Conservation (phyloP, 2,113 vertebrate species). For the Fulica atra region DNA sequence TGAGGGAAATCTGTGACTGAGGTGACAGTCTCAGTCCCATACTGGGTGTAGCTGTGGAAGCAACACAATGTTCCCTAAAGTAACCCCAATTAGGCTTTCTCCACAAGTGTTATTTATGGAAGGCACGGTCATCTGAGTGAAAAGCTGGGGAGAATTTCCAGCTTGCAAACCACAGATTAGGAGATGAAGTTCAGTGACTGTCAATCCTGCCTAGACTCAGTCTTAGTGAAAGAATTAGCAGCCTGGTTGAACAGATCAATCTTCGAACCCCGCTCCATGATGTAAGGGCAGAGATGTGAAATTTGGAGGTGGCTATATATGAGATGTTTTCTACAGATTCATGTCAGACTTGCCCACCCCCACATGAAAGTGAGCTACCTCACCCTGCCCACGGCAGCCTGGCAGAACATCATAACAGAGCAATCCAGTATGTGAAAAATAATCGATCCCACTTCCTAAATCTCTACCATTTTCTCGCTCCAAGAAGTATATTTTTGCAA, state of each 20-base stretch:
- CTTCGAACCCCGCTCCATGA: background rate
- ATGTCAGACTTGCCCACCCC: background rate
- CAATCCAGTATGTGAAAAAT: background rate
- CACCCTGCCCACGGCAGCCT: background rate
- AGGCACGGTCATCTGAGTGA: background rate
- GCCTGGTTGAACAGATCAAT: background rate
- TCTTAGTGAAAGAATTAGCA: background rate
- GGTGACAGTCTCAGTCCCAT: background rate
- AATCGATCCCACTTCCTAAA: background rate
- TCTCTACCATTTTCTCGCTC: background rate
- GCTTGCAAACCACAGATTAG: background rate
- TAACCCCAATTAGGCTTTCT: background rate
- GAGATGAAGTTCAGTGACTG: conserved; percentile 14
- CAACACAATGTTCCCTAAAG: conserved; percentile 24
- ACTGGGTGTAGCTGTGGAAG: conserved; percentile 26
- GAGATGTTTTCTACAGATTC: background rate
- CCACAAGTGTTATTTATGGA: background rate
- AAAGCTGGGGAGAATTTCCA: conserved; percentile 16
- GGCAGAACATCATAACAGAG: background rate
- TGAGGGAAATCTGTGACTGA: background rate
- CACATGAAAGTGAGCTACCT: background rate
- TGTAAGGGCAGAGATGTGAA: background rate
- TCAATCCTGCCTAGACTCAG: conserved; percentile 14
- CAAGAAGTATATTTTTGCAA: conserved; percentile 3
- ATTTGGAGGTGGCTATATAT: background rate